Evolutionary conservation across 30 jellyfish, hydroid and myxozoan genomes (phyloP).

Genomic region (Nemopilema nomurai): DNA sequence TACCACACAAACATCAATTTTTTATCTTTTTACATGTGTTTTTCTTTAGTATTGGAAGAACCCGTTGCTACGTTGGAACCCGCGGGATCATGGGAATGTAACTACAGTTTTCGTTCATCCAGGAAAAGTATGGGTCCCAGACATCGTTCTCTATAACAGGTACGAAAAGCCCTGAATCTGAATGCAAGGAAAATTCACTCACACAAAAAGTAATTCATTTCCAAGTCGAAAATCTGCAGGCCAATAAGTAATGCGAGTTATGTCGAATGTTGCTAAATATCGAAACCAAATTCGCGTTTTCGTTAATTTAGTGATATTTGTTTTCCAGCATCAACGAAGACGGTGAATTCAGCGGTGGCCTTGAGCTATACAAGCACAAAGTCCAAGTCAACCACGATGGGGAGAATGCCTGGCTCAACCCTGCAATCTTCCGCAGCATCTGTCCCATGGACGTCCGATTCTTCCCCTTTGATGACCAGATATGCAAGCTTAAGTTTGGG

Average conservation of each 20-base stretch:
- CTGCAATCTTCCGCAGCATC: constrained; percentile 56
- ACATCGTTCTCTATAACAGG: constrained; percentile 81
- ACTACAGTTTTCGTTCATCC: constrained; percentile 52
- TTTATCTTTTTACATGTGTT: not conserved
- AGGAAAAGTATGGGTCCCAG: constrained; percentile 80
- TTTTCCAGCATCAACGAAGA: constrained; percentile 30
- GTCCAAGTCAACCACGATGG: constrained; percentile 40
- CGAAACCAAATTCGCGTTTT: not conserved
- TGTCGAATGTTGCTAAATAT: not conserved
- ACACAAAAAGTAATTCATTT: not conserved
- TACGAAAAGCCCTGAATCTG: constrained; percentile 1
- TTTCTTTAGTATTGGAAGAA: constrained; percentile 66
- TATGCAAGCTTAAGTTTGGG: constrained; percentile 61
- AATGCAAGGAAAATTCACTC: not conserved
- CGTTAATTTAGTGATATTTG: not conserved
- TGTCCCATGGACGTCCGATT: constrained; percentile 64
- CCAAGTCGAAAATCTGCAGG: not conserved
- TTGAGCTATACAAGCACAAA: constrained; percentile 40
- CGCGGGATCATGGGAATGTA: constrained; percentile 46
- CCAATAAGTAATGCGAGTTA: not conserved
- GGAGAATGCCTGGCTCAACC: constrained; percentile 45
- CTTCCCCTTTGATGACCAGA: constrained; percentile 71
- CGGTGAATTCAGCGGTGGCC: constrained; percentile 63
- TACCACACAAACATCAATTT: not conserved
- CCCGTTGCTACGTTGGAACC: constrained; percentile 66